phyloP scores from a whole-genome alignment of 1,140 invertebrate genomes.

The Sipha flava region DNA sequence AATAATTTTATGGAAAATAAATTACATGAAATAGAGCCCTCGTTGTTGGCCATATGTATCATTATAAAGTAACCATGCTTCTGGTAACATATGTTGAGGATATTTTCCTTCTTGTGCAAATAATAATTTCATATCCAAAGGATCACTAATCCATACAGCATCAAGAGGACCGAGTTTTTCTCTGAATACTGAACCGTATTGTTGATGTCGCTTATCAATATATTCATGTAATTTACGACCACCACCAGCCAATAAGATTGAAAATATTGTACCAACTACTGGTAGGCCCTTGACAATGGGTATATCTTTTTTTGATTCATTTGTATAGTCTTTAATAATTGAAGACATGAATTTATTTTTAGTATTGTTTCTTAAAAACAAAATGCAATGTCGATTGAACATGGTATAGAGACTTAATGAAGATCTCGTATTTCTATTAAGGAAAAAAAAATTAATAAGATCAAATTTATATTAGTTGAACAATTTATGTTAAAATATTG shows the following conservation, averaged over 20 bases:
- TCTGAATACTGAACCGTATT: constrained; percentile 65
- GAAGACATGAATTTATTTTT: not conserved
- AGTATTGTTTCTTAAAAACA: not conserved
- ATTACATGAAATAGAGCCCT: constrained; percentile 80
- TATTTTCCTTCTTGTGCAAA: constrained; percentile 68
- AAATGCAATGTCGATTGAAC: not conserved
- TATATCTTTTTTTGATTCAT: constrained; percentile 39
- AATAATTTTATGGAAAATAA: constrained; percentile 37
- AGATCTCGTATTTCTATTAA: not conserved
- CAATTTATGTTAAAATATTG: not conserved
- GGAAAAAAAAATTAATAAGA: not conserved
- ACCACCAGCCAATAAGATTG: constrained; percentile 44
- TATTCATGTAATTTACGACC: constrained; percentile 56
- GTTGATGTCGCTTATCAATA: constrained; percentile 59
- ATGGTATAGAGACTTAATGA: not conserved
- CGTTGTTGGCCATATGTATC: constrained; percentile 57
- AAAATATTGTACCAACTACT: constrained; percentile 49
- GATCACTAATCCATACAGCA: constrained; percentile 62
- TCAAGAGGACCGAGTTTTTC: constrained; percentile 59
- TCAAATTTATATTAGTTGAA: too few species aligned
- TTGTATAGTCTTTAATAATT: not conserved
- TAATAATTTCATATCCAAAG: constrained; percentile 57
- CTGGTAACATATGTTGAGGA: constrained; percentile 68
- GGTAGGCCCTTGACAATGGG: constrained; percentile 48
- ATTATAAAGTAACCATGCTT: constrained; percentile 74